Evolutionary conservation across 2,797 vertebrate genomes (phyloP).

Genomic region (Cyprinodon diabolis): DNA sequence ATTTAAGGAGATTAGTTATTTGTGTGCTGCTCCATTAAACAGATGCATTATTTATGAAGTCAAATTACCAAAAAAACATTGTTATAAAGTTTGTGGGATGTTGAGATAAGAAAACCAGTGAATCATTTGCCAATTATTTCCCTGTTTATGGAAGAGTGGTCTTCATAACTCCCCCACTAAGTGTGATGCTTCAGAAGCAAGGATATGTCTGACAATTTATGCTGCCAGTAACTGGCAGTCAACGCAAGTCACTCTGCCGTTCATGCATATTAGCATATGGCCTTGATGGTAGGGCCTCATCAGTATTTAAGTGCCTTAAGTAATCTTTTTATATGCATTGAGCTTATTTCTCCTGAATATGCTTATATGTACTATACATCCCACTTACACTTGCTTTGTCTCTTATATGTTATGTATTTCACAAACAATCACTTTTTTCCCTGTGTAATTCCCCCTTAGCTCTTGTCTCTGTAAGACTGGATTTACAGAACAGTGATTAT

Average conservation of each 20-base stretch:
- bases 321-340: conserved; percentile 81
- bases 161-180: conserved; percentile 67
- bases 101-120: conserved; percentile 78
- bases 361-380: conserved; percentile 51
- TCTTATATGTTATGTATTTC: conserved; percentile 50
- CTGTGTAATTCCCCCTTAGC: conserved; percentile 45
- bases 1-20: conserved; percentile 77
- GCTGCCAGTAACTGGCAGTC: conserved; percentile 61
- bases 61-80: conserved; percentile 73
- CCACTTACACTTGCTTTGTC: conserved; percentile 33
- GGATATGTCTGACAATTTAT: conserved; percentile 74
- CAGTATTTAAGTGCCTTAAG: conserved; percentile 69
- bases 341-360: conserved; percentile 68
- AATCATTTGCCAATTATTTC: conserved; percentile 80
- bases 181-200: conserved; percentile 62
- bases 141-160: conserved; percentile 74
- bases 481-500: conserved; percentile 25
- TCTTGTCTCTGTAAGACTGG: conserved; percentile 35
- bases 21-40: conserved; percentile 80
- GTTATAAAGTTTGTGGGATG: conserved; percentile 75
- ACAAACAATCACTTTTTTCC: conserved; percentile 48
- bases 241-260: conserved; percentile 59
- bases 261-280: conserved; percentile 57
- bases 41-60: conserved; percentile 82
- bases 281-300: conserved; percentile 57